Evolutionary conservation across 2,888 invertebrate genomes (phyloP), one percentile per base, ranked within the genome.

Genomic region (Tachina fera): DNA sequence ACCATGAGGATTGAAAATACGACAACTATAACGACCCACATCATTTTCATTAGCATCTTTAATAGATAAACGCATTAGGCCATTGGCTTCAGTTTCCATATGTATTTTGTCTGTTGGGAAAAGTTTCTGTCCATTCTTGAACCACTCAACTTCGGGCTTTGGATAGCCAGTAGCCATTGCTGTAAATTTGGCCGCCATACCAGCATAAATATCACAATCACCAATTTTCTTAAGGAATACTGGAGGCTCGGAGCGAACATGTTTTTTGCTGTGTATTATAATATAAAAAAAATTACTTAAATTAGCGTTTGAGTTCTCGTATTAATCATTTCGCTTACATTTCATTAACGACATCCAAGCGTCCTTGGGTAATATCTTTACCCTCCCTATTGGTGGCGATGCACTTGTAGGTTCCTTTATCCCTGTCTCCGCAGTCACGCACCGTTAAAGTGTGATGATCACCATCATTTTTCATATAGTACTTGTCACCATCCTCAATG

Each of bases 121-220:
- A 13, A 98, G 90, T 90, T 95, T 95, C 89, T 96, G 95, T 87
- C 96, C 96, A 92, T 97, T 96, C 89, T 96, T 95, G 93, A 95
- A 97, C 96, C 96, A 96, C 84, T 97, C 97, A 67, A 96, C 97
- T 81, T 96, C 96, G 0, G 98, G 98, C 79, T 97, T 97, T 0
- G 98, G 98, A 80, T 94, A 94, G 81, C 98, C 98, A 65, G 96
- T 96, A 67, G 96, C 96, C 91, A 98, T 98, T 77, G 98, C 98
- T n/a, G 97, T 98, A 92, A 98, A 97, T 93, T 97, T 97, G 76
- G 97, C 97, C 60, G 96, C 95, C 96, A 97, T 97, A 49, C 97
- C 97, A 90, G 96, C 96, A 92, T 96, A 96, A 75, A 97, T 95
- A 92, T 98, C 97, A 56, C 96, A 96, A 91, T 98, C 97, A 0